A percentile compares a stretch with the other conserved stretches of the same genome.
These are phyloP conservation scores for Andrena hattorfiana DNA, from an alignment of 2,888 invertebrate genomes.

Conservation along the genomic window DNA sequence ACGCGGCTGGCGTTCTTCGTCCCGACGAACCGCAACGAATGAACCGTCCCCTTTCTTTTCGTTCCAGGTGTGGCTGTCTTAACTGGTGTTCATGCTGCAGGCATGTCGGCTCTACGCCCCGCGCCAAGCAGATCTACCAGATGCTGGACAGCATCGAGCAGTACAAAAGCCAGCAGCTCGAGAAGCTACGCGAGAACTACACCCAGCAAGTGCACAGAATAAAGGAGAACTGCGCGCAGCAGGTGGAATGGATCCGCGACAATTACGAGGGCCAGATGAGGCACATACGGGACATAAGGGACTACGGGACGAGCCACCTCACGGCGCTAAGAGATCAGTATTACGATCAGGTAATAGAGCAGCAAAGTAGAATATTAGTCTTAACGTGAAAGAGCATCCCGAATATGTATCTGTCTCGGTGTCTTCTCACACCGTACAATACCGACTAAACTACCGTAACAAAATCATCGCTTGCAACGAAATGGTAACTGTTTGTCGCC, in stretches of 20 bases:
- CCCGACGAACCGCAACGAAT: slow-evolving; percentile 1
- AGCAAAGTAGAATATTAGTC: neutral
- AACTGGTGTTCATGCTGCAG: slow-evolving; percentile 92
- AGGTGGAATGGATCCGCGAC: slow-evolving; percentile 97
- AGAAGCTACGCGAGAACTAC: slow-evolving; percentile 95
- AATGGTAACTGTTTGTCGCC: neutral
- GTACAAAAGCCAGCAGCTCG: slow-evolving; percentile 95
- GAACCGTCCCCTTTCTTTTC: slow-evolving; percentile 19
- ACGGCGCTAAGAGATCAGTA: slow-evolving; percentile 96
- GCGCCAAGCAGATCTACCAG: slow-evolving; percentile 93
- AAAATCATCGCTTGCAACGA: slow-evolving; percentile 3
- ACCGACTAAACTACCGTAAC: neutral
- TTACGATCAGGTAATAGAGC: slow-evolving; percentile 91
- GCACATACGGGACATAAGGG: slow-evolving; percentile 94
- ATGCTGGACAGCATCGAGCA: slow-evolving; percentile 96
- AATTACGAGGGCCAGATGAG: slow-evolving; percentile 96
- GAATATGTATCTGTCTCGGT: neutral
- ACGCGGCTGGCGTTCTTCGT: neutral
- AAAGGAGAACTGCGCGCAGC: slow-evolving; percentile 96
- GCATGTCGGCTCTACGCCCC: slow-evolving; percentile 90
- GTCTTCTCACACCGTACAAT: neutral
- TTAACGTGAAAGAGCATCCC: neutral
- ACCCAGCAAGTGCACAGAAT: slow-evolving; percentile 96
- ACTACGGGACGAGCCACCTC: slow-evolving; percentile 95
- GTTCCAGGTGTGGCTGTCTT: slow-evolving; percentile 90